phyloP scores from a whole-genome alignment of 2,113 vertebrate genomes.

The Oncorhynchus keta region DNA sequence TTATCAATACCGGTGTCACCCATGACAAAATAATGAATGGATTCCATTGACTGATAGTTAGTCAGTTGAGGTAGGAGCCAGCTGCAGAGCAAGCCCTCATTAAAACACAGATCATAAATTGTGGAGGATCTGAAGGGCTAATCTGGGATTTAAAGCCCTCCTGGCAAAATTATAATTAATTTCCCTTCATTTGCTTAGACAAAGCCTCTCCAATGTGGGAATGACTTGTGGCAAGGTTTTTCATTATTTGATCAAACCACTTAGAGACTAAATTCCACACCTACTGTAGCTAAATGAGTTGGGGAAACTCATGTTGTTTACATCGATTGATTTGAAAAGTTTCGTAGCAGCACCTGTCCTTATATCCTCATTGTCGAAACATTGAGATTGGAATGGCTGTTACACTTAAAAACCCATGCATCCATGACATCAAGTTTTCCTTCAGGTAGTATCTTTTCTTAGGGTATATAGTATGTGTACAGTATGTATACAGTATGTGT shows the following conservation, averaged over 20 bases:
- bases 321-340: not conserved
- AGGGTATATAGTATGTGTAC: too few species aligned
- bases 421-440: too few species aligned
- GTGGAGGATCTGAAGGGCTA: conserved; percentile 11
- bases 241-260: not conserved
- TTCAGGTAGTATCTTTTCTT: too few species aligned
- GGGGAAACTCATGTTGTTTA: not conserved
- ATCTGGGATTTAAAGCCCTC: conserved; percentile 41
- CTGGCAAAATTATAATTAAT: conserved; percentile 21
- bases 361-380: too few species aligned
- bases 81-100: conserved; percentile 12
- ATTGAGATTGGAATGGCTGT: too few species aligned
- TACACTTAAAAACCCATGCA: too few species aligned
- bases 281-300: not conserved
- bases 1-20: not conserved
- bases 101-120: conserved; percentile 35
- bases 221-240: not conserved
- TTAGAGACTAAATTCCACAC: not conserved
- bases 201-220: not conserved
- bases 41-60: not conserved
- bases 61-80: not conserved
- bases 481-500: too few species aligned
- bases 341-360: too few species aligned
- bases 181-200: conserved; percentile 6
- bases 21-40: not conserved